Percentiles rank a stretch among this genome's conserved stretches.
Conservation (phyloP, 2,113 vertebrate genomes). For the Mungos mungo region DNA sequence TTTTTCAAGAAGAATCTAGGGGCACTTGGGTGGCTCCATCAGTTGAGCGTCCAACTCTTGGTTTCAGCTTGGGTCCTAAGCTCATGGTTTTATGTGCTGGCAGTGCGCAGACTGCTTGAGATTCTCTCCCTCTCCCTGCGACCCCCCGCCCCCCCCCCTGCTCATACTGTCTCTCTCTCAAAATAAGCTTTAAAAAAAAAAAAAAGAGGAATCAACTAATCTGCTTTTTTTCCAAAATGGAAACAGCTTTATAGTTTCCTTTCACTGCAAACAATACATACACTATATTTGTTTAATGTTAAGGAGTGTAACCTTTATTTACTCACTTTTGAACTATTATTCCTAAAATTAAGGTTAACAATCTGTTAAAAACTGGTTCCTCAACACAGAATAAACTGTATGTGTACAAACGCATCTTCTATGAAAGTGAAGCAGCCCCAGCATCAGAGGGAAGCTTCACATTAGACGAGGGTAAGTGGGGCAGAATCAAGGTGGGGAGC, state of each 20-base stretch:
- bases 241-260: neutral
- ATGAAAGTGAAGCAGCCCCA: neutral
- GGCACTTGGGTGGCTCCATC: no score
- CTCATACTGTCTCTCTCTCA: no score
- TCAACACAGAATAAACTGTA: conserved; percentile 8
- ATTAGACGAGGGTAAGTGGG: neutral
- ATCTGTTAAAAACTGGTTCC: neutral
- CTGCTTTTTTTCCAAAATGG: neutral
- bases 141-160: no score
- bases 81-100: no score
- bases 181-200: no score
- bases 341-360: conserved; percentile 4
- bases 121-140: no score
- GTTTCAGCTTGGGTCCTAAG: no score
- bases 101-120: no score
- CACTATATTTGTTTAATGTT: neutral
- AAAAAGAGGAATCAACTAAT: neutral
- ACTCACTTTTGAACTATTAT: neutral
- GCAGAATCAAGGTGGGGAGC: neutral
- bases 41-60: no score
- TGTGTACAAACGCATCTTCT: neutral
- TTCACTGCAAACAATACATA: neutral
- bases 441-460: neutral
- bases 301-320: neutral
- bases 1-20: neutral